Evolutionary conservation across 2,113 vertebrate species (phyloP).

Genomic region (Atherinomorus stipes): DNA sequence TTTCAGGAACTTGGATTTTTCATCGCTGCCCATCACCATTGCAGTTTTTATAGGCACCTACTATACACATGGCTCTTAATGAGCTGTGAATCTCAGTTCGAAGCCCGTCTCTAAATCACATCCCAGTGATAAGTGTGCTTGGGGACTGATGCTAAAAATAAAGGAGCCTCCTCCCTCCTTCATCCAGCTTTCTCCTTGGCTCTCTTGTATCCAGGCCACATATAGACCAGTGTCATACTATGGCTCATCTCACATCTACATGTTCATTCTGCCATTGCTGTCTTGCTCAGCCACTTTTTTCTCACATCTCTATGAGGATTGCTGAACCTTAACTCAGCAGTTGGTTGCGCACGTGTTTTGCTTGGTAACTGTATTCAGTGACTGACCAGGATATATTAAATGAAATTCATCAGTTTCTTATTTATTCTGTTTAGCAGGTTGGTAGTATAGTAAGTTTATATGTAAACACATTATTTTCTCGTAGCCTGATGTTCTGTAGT

Average conservation of each 20-base stretch:
- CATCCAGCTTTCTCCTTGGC: slow-evolving; percentile 27
- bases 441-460: too few species aligned
- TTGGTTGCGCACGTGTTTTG: background rate
- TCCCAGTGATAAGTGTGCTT: slow-evolving; percentile 46
- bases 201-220: slow-evolving; percentile 49
- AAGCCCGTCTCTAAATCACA: slow-evolving; percentile 60
- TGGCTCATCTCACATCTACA: slow-evolving; percentile 11
- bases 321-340: background rate
- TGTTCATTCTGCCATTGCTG: background rate
- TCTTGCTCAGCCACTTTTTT: slow-evolving; percentile 3
- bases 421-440: too few species aligned
- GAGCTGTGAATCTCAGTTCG: slow-evolving; percentile 41
- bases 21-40: background rate
- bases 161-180: slow-evolving; percentile 38
- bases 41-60: background rate
- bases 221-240: slow-evolving; percentile 28
- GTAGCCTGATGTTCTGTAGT: too few species aligned
- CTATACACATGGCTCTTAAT: slow-evolving; percentile 23
- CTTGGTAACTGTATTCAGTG: background rate
- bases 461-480: too few species aligned
- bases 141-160: slow-evolving; percentile 68
- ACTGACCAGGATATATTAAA: too few species aligned
- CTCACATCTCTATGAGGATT: background rate
- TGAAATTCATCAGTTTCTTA: too few species aligned
- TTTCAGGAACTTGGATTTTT: background rate